Conservation (phyloP, 2,888 invertebrate species). For the Bombylius major region DNA sequence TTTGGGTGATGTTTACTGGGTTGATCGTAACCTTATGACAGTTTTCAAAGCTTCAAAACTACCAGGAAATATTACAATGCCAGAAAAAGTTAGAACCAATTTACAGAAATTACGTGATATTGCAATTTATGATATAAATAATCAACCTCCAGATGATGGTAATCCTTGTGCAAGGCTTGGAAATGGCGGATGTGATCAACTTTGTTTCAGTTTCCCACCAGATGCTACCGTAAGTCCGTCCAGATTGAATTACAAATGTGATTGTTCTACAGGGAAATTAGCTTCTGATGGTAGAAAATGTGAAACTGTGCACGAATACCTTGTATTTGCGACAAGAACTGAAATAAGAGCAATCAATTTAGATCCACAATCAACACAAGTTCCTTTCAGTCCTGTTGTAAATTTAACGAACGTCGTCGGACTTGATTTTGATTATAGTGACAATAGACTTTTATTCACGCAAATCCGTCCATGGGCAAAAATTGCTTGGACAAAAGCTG, state of each 20-base stretch:
- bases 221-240: slow-evolving; percentile 40
- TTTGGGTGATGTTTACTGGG: slow-evolving; percentile 81
- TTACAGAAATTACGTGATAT: slow-evolving; percentile 79
- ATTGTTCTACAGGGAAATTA: slow-evolving; percentile 83
- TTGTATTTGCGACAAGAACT: slow-evolving; percentile 88
- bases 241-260: slow-evolving; percentile 56
- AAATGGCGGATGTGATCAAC: slow-evolving; percentile 81
- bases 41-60: slow-evolving; percentile 69
- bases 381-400: slow-evolving; percentile 73
- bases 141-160: slow-evolving; percentile 71
- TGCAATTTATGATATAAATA: slow-evolving; percentile 76
- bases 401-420: slow-evolving; percentile 90
- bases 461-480: slow-evolving; percentile 86
- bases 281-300: slow-evolving; percentile 56
- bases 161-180: slow-evolving; percentile 67
- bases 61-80: slow-evolving; percentile 56
- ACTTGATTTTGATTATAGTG: slow-evolving; percentile 86
- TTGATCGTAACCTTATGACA: slow-evolving; percentile 79
- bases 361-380: slow-evolving; percentile 64
- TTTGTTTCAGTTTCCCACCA: slow-evolving; percentile 86
- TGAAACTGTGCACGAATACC: slow-evolving; percentile 71
- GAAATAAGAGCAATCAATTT: slow-evolving; percentile 86
- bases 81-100: slow-evolving; percentile 65
- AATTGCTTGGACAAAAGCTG: slow-evolving; percentile 69
- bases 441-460: slow-evolving; percentile 79